phyloP scores from a whole-genome alignment of 2,797 vertebrate genomes.

The Danio albolineatus region DNA sequence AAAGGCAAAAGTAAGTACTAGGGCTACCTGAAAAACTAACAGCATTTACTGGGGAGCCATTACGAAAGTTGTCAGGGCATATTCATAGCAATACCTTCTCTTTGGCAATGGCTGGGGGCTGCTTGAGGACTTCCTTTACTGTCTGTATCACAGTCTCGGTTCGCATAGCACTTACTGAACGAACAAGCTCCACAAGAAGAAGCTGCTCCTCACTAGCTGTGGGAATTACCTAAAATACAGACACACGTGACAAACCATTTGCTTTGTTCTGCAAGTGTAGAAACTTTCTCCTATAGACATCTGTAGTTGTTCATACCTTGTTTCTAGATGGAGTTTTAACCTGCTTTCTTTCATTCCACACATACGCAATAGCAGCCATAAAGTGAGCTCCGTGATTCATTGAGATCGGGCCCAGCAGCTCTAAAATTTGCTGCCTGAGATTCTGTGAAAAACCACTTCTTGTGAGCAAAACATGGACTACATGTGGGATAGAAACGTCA shows the following conservation, averaged over 20 bases:
- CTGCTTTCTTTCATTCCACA: conserved; percentile 97
- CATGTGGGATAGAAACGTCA: neutral
- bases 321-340: conserved; percentile 85
- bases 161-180: conserved; percentile 97
- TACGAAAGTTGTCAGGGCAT: neutral
- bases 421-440: conserved; percentile 95
- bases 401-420: conserved; percentile 95
- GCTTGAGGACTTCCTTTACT: conserved; percentile 97
- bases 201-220: conserved; percentile 94
- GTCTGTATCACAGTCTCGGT: conserved; percentile 97
- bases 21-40: neutral
- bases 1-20: neutral
- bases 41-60: neutral
- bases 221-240: conserved; percentile 87
- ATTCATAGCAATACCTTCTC: conserved; percentile 85
- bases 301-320: conserved; percentile 78
- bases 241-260: neutral
- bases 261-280: neutral
- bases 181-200: conserved; percentile 93
- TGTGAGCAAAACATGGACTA: neutral
- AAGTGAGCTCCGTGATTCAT: conserved; percentile 99
- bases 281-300: neutral
- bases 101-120: conserved; percentile 96
- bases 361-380: conserved; percentile 98
- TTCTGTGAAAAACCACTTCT: conserved; percentile 77